Conservation (phyloP, 2,113 vertebrate species). For the Indicator indicator region DNA sequence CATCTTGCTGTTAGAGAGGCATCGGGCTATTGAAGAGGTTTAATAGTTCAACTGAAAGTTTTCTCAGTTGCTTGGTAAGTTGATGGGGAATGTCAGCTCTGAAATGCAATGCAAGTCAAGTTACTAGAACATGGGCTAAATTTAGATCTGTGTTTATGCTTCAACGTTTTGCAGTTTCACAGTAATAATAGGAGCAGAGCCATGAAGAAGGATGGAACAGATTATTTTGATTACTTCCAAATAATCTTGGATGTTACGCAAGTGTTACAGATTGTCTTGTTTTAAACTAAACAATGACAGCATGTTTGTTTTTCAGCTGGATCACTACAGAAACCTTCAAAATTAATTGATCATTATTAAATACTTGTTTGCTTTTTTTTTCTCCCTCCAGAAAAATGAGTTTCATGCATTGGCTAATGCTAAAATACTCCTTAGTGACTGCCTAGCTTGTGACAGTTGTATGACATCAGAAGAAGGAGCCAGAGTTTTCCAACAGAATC, state of each 20-base stretch:
- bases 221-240: not conserved
- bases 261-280: not conserved
- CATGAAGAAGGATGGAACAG: not conserved
- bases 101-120: not conserved
- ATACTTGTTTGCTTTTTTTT: not conserved
- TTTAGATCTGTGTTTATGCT: not conserved
- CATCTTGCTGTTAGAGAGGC: not conserved
- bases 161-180: not conserved
- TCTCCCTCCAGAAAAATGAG: conserved; percentile 75
- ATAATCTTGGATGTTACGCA: not conserved
- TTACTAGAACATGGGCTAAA: not conserved
- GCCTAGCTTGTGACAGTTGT: conserved; percentile 92
- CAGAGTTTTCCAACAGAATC: conserved; percentile 88
- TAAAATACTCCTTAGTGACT: conserved; percentile 89
- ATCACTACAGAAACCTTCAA: not conserved
- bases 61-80: not conserved
- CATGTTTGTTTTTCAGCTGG: not conserved
- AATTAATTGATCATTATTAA: not conserved
- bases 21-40: not conserved
- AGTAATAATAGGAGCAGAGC: not conserved
- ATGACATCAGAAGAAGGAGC: conserved; percentile 87
- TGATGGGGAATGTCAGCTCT: not conserved
- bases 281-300: not conserved
- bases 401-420: conserved; percentile 77
- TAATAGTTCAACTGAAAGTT: not conserved